These are phyloP conservation scores for Alaudala cheleensis DNA, from an alignment of 2,113 vertebrate species.

Conservation along the genomic window DNA sequence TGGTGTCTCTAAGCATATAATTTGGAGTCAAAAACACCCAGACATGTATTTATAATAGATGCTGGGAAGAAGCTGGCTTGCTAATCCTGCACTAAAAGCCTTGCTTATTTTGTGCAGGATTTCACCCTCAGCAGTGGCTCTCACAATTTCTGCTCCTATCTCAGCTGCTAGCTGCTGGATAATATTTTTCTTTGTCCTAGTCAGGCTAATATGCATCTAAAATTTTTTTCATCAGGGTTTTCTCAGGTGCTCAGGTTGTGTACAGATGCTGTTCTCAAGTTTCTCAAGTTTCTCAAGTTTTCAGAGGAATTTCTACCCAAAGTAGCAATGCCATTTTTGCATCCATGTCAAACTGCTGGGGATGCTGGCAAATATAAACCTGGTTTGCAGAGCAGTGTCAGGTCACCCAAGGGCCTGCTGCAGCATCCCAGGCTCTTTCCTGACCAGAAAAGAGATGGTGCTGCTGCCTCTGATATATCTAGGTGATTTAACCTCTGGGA, in stretches of 20 bases:
- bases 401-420: neutral
- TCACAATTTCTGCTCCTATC: neutral
- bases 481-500: neutral
- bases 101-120: neutral
- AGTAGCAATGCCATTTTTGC: neutral
- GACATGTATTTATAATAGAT: neutral
- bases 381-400: neutral
- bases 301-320: neutral
- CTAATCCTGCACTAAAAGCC: neutral
- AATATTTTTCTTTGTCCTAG: neutral
- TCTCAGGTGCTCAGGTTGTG: neutral
- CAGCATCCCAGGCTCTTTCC: neutral
- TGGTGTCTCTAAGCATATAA: neutral
- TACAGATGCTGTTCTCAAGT: neutral
- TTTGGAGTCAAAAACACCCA: neutral
- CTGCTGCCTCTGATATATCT: neutral
- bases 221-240: neutral
- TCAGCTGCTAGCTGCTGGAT: neutral
- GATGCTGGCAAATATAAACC: neutral
- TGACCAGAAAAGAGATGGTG: neutral
- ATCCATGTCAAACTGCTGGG: neutral
- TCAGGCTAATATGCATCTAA: neutral
- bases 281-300: too few relatives aligned
- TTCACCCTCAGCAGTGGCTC: neutral
- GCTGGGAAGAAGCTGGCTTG: neutral